Evolutionary conservation across 2,113 vertebrate genomes (phyloP), one percentile per base, ranked within the genome.

Genomic region (Oreochromis aureus): DNA sequence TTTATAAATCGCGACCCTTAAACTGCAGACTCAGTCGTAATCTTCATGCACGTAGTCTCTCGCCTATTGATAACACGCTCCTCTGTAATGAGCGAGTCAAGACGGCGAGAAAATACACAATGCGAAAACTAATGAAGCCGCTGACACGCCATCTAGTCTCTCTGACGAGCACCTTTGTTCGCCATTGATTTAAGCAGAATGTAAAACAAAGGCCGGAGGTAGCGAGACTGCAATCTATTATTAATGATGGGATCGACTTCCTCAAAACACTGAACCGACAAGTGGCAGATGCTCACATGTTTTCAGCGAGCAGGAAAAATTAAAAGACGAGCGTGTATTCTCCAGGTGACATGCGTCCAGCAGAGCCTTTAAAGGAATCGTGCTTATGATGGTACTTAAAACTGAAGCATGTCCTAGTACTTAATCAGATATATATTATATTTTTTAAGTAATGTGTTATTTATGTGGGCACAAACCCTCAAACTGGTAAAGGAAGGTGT

Each of bases 161-260:
- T 66, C 71, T 27, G 56, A 6, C 11, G 32, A 84, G 10, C 8
- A 54, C 82, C 88, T 89, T 90, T 88, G 83, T 91, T 89, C 41
- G 2, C 13, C 81, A 92, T 93, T 85, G 92, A 94, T 90, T 89
- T 11, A 24, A 79, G 51, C 54, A 41, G 81, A 89, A 76, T 44
- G 88, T 46, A 84, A 91, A 76, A 89, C 87, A 81, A 83, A 69
- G 76, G 87, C 79, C 4, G 44, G 78, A 53, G 61, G 13, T 27
- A 34, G 80, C 39, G 78, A 86, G 56, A 66, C 71, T 16, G 46
- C 83, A 7, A 66, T 92, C 39, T 59, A 89, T 92, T 88, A 91
- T 91, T 92, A 85, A 91, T 86, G 61, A 85, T 9, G 13, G 44
- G 27, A 69, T 82, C 48, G 36, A 80, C 83, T 83, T 90, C 48